A percentile compares a stretch with the other conserved stretches of the same genome.
phyloP scores from a whole-genome alignment of 2,797 vertebrate genomes.

The Clamator glandarius region DNA sequence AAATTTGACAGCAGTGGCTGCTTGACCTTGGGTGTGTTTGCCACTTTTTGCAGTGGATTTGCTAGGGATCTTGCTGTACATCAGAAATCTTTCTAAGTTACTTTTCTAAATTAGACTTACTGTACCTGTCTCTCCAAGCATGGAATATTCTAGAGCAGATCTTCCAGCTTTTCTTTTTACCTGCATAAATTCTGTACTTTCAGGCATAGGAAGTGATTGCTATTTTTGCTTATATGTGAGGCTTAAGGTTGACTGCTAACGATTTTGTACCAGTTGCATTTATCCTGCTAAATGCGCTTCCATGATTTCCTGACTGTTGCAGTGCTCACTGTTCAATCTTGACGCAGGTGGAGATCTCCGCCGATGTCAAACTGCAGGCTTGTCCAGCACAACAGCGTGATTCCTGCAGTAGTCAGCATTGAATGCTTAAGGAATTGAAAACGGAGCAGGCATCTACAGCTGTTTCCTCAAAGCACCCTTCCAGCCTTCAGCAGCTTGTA shows the following conservation, averaged over 20 bases:
- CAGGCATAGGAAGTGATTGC: not conserved
- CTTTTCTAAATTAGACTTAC: not conserved
- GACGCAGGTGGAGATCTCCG: not conserved
- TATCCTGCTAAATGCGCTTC: not conserved
- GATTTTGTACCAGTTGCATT: not conserved
- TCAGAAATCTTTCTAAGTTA: not conserved
- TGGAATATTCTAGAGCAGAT: not conserved
- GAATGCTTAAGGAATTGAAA: accelerated
- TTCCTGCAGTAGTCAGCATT: accelerated
- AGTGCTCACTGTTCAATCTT: accelerated
- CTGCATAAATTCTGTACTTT: not conserved
- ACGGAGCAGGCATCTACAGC: not conserved
- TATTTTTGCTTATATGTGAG: not conserved
- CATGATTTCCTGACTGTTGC: accelerated
- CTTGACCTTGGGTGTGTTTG: accelerated
- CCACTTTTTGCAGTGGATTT: not conserved
- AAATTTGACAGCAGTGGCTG: not conserved
- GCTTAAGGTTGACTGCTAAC: not conserved
- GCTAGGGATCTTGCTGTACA: not conserved
- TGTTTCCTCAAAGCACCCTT: not conserved
- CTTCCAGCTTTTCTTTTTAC: not conserved
- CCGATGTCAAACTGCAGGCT: accelerated
- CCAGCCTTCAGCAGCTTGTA: not conserved
- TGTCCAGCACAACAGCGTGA: accelerated
- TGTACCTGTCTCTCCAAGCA: accelerated